These are phyloP conservation scores for Papilio xuthus DNA, from an alignment of 1,140 invertebrate species.

Conservation along the genomic window DNA sequence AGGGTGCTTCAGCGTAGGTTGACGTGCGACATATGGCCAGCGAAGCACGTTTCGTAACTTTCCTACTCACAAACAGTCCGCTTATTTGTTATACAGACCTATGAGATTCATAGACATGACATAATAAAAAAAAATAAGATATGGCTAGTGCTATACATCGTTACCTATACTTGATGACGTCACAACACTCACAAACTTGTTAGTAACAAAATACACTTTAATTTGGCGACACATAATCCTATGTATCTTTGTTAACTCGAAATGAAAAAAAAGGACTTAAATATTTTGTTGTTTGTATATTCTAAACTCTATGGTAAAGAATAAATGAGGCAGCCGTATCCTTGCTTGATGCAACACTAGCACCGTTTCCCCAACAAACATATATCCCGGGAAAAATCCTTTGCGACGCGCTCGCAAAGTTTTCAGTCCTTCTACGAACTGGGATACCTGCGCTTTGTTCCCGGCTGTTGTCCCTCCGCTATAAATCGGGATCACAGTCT, in stretches of 20 bases:
- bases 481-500: constrained; percentile 37
- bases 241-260: not conserved
- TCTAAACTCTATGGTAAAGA: constrained; percentile 11
- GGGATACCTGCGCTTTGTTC: constrained; percentile 3
- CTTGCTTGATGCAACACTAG: constrained; percentile 10
- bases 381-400: constrained; percentile 40
- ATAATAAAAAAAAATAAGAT: not conserved
- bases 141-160: not conserved
- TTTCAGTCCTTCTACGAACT: constrained; percentile 12
- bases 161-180: not conserved
- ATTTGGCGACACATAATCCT: too few species aligned
- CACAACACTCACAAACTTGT: not conserved
- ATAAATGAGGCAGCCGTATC: constrained; percentile 24
- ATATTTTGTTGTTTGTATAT: not conserved
- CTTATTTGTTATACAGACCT: constrained; percentile 44
- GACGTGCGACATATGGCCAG: constrained; percentile 51
- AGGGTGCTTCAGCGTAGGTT: constrained; percentile 37
- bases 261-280: not conserved
- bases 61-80: constrained; percentile 43
- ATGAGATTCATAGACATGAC: constrained; percentile 31
- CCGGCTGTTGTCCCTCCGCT: not conserved
- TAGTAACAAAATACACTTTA: too few species aligned
- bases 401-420: constrained; percentile 32
- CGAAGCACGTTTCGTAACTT: constrained; percentile 50
- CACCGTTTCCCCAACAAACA: constrained; percentile 20